Evolutionary conservation across 2,888 invertebrate species (phyloP).

Genomic region (Lysandra coridon): DNA sequence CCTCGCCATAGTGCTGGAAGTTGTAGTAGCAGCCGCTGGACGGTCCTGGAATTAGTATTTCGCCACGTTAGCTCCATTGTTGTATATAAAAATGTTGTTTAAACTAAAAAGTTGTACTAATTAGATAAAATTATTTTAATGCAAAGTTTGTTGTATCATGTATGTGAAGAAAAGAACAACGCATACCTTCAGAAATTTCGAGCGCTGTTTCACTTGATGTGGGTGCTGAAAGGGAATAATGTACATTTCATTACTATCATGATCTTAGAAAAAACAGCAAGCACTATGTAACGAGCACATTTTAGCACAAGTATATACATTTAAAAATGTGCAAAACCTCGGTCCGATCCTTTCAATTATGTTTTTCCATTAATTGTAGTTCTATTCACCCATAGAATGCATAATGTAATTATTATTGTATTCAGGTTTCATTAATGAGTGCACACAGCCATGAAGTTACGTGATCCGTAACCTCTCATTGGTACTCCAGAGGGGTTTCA

Average conservation of each 20-base stretch:
- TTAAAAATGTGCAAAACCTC: not conserved
- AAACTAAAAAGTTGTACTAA: no score
- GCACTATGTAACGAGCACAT: not conserved
- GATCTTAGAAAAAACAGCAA: not conserved
- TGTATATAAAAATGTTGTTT: not conserved
- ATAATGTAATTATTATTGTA: not conserved
- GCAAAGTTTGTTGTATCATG: not conserved
- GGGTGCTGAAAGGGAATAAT: constrained; percentile 82
- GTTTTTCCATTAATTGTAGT: not conserved
- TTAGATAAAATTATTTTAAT: no score
- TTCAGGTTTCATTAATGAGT: constrained; percentile 11
- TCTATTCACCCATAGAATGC: constrained; percentile 6
- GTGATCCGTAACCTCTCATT: constrained; percentile 32
- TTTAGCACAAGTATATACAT: not conserved
- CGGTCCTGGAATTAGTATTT: constrained; percentile 66
- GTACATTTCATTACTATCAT: not conserved
- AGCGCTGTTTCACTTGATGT: constrained; percentile 82
- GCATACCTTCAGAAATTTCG: constrained; percentile 82
- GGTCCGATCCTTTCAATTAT: not conserved
- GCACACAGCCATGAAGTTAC: not conserved
- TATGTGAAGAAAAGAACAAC: not conserved
- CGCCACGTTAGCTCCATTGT: constrained; percentile 14
- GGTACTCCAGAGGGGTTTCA: not conserved
- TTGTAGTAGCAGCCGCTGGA: constrained; percentile 94
- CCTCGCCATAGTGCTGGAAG: constrained; percentile 95